Evolutionary conservation across 2,113 vertebrate genomes (phyloP).

Genomic region (Zosterops hypoxanthus): DNA sequence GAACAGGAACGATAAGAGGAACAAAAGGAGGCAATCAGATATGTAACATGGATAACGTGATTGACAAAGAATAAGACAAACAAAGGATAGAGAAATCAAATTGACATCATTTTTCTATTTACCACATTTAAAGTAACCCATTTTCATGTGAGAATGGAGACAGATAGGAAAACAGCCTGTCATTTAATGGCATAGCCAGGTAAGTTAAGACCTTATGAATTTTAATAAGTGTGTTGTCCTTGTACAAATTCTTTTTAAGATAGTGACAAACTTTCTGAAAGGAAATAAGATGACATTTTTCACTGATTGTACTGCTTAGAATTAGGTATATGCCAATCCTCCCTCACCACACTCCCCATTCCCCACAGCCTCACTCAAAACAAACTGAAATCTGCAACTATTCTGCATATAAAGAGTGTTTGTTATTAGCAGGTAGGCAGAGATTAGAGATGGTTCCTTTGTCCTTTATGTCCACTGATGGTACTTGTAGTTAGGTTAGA

Average conservation of each 20-base stretch:
- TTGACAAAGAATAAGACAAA: background rate
- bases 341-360: background rate
- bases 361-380: background rate
- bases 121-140: background rate
- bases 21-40: background rate
- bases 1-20: background rate
- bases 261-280: constrained; percentile 39
- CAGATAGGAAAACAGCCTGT: constrained; percentile 28
- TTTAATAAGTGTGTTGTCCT: constrained; percentile 29
- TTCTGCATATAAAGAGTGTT: background rate
- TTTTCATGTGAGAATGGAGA: background rate
- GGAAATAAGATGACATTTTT: constrained; percentile 27
- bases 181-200: background rate
- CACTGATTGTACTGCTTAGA: background rate
- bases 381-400: background rate
- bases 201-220: constrained; percentile 48
- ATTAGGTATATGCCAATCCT: background rate
- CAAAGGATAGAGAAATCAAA: background rate
- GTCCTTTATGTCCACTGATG: background rate
- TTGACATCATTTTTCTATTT: background rate
- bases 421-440: background rate
- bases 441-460: background rate
- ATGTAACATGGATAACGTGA: background rate
- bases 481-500: background rate
- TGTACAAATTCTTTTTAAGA: constrained; percentile 45